Base-by-base conservation (phyloP, 2,888 invertebrate genomes). In the Pemphredon lugubris region DNA sequence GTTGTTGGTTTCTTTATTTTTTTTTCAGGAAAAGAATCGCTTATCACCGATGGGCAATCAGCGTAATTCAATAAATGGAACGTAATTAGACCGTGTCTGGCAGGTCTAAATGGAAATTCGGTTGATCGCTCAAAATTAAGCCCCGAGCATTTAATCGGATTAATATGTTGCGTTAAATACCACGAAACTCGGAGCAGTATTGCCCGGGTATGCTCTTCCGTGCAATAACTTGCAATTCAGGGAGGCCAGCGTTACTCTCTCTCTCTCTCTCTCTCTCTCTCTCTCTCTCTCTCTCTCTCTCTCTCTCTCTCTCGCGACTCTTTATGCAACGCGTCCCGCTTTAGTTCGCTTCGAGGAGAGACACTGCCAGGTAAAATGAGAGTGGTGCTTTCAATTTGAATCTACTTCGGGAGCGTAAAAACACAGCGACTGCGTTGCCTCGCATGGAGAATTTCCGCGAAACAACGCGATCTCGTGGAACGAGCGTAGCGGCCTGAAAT, bases 1-100 rank as follows among this genome's bases (percentile, higher is more conserved):
- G n/a, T n/a, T n/a, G n/a, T n/a, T n/a, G n/a, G n/a, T n/a, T n/a
- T n/a, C n/a, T n/a, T n/a, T n/a, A n/a, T n/a, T n/a, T n/a, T n/a
- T n/a, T n/a, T n/a, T n/a, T n/a, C n/a, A n/a, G n/a, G n/a, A 57
- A 55, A 64, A 71, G 59, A 72, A 13, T 32, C 53, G 58, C 37
- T 72, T 34, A 55, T 71, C 54, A 59, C 34, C 50, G 18, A 2
- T 13, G 34, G 13, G 30, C 54, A 55, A 72, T 58, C 63, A 50
- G 30, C 23, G 39, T 14, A n/a, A 71, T 58, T 70, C 58, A 58
- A 63, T 26, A 21, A 57, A 71, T 42, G 61, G 39, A 63, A 55
- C 50, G 44, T 39, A 53, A 54, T 50, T 44, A 58, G 50, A 32
- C 23, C 32, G 50, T 14, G 26, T 18, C 23, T 40, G 37, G 13